Base-by-base conservation (phyloP, 1,140 invertebrate genomes). In the Aphidius gifuensis region DNA sequence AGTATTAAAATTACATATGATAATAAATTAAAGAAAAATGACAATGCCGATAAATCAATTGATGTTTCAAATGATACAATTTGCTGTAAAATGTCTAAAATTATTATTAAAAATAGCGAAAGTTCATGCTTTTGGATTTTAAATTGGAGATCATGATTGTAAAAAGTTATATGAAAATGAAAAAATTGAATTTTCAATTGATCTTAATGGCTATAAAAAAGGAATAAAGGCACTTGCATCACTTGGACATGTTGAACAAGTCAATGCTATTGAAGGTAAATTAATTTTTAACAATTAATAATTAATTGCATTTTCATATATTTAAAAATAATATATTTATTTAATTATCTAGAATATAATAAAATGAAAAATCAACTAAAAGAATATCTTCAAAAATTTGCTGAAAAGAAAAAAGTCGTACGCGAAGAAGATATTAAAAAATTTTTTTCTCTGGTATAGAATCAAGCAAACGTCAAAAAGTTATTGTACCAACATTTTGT, bases 361-460 rank as follows among this genome's bases (percentile, higher is more conserved):
- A 89, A 89, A 68, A 87, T 98, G 85, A 93, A 94, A 71, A 87
- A 90, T 53, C 87, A 90, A 66, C 79, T 97, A 32, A 87, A 87
- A 66, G 88, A 94, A 53, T 97, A 92, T 77, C 81, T 98, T 49
- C 88, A 92, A 69, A 89, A 89, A 65, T 96, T 97, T 80, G 93
- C 88, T 46, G 88, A 92, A 62, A 90, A 87, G 64, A 91, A 90
- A 64, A 92, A 92, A 73, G 87, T 96, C 6, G 93, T 97, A 0
- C 86, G 90, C 53, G 91, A 92, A 73, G 92, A 96, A 74, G 94
- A 98, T 74, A 94, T 97, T 46, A 87, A 88, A 67, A 89, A 91
- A 66, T 98, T 98, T 76, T 97, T 97, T 77, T 86, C 85, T 1
- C 85, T 1, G 85, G 85, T 65, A 89, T 96, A 85, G 86, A 89